Conservation (phyloP, 2,113 vertebrate species). For the Stictonetta naevosa region DNA sequence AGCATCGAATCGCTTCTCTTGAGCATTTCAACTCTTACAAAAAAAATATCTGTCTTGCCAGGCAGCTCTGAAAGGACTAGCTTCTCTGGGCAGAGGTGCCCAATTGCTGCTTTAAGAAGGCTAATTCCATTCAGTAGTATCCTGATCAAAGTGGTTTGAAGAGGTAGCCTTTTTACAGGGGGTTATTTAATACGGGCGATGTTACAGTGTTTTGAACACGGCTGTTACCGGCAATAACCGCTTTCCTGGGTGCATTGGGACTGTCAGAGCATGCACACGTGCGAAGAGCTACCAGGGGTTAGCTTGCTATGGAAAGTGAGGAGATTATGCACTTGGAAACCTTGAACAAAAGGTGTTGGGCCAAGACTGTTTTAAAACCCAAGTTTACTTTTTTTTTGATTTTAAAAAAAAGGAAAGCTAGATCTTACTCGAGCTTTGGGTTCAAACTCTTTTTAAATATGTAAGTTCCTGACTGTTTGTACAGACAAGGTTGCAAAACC, state of each 20-base stretch:
- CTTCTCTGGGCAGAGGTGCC: constrained; percentile 63
- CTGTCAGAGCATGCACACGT: constrained; percentile 52
- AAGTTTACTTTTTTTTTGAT: constrained; percentile 75
- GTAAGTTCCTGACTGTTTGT: constrained; percentile 81
- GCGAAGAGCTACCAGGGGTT: constrained; percentile 43
- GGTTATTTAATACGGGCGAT: constrained; percentile 59
- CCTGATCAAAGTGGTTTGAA: constrained; percentile 66
- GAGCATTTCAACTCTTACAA: constrained; percentile 73
- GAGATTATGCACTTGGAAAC: constrained; percentile 76
- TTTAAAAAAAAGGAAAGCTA: constrained; percentile 62
- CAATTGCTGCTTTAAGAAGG: constrained; percentile 68
- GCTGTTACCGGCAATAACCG: constrained; percentile 80
- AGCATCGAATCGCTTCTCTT: constrained; percentile 71
- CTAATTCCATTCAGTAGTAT: constrained; percentile 44
- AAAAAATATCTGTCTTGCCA: constrained; percentile 55
- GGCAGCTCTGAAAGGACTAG: constrained; percentile 68
- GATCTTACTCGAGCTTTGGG: constrained; percentile 83
- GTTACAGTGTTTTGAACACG: constrained; percentile 63
- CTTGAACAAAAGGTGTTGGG: constrained; percentile 80
- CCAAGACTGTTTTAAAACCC: constrained; percentile 77
- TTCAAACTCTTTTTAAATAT: constrained; percentile 79
- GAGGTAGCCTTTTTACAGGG: constrained; percentile 73
- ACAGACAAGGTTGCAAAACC: constrained; percentile 80
- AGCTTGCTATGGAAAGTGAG: constrained; percentile 61
- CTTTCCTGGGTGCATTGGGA: constrained; percentile 69